These are phyloP conservation scores for Atrina japonica DNA, from an alignment of 2,888 invertebrate genomes.

Conservation along the genomic window DNA sequence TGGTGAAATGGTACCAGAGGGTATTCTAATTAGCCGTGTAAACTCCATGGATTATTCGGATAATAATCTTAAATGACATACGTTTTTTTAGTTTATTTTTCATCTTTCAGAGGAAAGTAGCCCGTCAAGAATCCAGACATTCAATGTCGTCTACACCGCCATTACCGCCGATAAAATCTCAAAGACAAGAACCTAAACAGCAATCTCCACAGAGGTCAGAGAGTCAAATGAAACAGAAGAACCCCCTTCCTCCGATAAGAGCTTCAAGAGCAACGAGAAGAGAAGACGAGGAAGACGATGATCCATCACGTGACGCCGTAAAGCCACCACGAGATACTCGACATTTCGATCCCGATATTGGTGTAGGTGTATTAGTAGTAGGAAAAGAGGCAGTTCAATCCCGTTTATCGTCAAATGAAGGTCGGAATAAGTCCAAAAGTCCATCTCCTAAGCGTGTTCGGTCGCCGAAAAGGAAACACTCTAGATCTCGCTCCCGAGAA, in stretches of 20 bases:
- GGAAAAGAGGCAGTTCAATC: slow-evolving; percentile 12
- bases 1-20: too few relatives aligned
- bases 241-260: slow-evolving; percentile 38
- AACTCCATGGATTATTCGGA: too few relatives aligned
- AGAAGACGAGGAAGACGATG: slow-evolving; percentile 28
- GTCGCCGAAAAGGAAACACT: slow-evolving; percentile 4
- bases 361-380: slow-evolving; percentile 40
- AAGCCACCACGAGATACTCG: slow-evolving; percentile 38
- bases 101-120: slow-evolving; percentile 29
- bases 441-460: background rate
- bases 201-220: slow-evolving; percentile 23
- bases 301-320: slow-evolving; percentile 37
- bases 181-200: background rate
- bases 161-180: slow-evolving; percentile 36
- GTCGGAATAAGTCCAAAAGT: background rate
- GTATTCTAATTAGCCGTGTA: too few relatives aligned
- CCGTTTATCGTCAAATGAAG: background rate
- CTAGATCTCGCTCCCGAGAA: slow-evolving; percentile 18
- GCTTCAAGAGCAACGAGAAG: slow-evolving; percentile 11
- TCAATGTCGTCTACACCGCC: slow-evolving; percentile 39
- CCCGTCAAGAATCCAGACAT: slow-evolving; percentile 32
- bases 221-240: slow-evolving; percentile 25
- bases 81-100: too few relatives aligned
- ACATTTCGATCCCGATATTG: slow-evolving; percentile 44
- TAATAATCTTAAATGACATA: too few relatives aligned